These are phyloP conservation scores for Balanococcus diminutus DNA, from an alignment of 2,888 invertebrate genomes.

Conservation along the genomic window DNA sequence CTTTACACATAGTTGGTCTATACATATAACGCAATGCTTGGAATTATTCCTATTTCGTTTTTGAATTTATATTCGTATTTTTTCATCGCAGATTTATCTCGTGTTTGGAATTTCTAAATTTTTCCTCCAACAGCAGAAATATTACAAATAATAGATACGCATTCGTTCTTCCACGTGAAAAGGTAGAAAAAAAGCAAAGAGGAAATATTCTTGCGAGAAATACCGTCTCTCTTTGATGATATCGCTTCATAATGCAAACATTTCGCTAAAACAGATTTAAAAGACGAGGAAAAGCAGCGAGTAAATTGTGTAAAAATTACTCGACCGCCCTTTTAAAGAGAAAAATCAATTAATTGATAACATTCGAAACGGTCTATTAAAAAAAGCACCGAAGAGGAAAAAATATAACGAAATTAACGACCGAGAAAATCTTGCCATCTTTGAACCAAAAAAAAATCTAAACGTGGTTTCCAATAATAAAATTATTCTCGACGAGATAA, in stretches of 20 bases:
- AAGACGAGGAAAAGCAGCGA: not conserved
- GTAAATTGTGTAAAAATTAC: not conserved
- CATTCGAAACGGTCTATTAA: not conserved
- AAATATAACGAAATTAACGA: conserved; percentile 1
- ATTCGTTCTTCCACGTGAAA: not conserved
- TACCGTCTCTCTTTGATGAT: not conserved
- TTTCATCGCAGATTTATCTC: not conserved
- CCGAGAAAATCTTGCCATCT: not conserved
- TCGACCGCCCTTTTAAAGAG: not conserved
- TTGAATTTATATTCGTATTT: not conserved
- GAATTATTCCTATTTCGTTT: not conserved
- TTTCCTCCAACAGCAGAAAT: not conserved
- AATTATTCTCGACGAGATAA: not conserved
- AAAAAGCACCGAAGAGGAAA: not conserved
- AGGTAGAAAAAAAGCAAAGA: not conserved
- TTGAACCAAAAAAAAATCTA: not conserved
- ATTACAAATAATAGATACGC: not conserved
- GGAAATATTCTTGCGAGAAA: not conserved
- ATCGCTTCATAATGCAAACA: not conserved
- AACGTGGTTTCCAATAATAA: not conserved
- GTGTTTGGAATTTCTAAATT: not conserved
- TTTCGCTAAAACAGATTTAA: not conserved
- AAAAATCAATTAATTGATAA: conserved; percentile 11
- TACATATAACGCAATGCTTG: not conserved
- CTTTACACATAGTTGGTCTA: not conserved